Conservation (phyloP, 2,888 invertebrate species). For the Syritta pipiens region DNA sequence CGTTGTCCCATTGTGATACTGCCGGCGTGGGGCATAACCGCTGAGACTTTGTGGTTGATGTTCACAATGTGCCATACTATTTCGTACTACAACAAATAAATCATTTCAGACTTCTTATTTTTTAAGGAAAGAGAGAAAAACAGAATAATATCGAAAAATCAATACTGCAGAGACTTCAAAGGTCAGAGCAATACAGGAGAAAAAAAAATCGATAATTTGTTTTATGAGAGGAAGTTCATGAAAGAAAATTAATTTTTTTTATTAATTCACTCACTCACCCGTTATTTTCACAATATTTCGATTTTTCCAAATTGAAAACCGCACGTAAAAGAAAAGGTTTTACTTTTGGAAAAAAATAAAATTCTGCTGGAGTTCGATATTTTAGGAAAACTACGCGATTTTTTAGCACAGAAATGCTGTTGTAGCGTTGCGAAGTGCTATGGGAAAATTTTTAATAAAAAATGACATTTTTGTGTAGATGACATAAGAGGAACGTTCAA, state of each 20-base stretch:
- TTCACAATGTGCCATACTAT: slow-evolving; percentile 50
- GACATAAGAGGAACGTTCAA: background rate
- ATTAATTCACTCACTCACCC: background rate
- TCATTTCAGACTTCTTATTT: background rate
- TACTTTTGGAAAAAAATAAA: background rate
- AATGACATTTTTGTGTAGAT: background rate
- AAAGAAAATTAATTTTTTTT: background rate
- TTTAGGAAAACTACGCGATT: background rate
- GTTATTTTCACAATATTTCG: background rate
- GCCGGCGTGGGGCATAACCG: slow-evolving; percentile 78
- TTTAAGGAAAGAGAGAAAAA: background rate
- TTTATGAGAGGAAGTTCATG: background rate
- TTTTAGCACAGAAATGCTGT: slow-evolving; percentile 11
- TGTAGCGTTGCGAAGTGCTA: background rate
- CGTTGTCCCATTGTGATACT: slow-evolving; percentile 73
- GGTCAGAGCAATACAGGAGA: background rate
- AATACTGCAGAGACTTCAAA: slow-evolving; percentile 6
- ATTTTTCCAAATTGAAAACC: too few relatives aligned
- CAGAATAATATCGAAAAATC: slow-evolving; percentile 23
- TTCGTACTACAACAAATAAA: background rate
- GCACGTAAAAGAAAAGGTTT: too few relatives aligned
- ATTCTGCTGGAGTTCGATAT: background rate
- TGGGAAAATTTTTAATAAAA: background rate
- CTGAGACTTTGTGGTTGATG: slow-evolving; percentile 66
- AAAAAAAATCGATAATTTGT: slow-evolving; percentile 32